These are phyloP conservation scores for Drosophila azteca DNA, from an alignment of 1,140 invertebrate genomes.

Conservation along the genomic window DNA sequence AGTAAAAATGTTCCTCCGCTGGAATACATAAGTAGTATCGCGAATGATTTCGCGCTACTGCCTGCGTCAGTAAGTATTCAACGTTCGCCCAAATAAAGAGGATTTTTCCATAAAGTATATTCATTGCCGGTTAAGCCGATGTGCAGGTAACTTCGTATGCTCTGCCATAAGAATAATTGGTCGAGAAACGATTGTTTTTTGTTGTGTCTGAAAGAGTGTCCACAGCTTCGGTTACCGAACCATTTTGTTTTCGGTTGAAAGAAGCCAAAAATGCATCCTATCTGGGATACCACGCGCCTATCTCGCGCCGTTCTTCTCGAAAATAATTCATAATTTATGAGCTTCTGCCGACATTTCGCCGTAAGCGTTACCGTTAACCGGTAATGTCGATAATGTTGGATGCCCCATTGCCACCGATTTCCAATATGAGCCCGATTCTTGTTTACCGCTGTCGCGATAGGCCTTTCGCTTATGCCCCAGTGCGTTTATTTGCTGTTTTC, in stretches of 20 bases:
- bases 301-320: slow-evolving; percentile 1
- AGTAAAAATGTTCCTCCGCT: slow-evolving; percentile 21
- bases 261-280: background rate
- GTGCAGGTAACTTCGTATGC: too few species aligned
- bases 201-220: too few species aligned
- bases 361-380: slow-evolving; percentile 16
- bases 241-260: slow-evolving; percentile 5
- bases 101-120: too few species aligned
- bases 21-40: slow-evolving; percentile 50
- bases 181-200: slow-evolving; percentile 19
- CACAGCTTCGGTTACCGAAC: too few species aligned
- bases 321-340: slow-evolving; percentile 48
- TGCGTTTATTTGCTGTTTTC: too few species aligned
- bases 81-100: too few species aligned
- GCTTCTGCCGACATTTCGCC: slow-evolving; percentile 5
- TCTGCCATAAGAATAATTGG: too few species aligned
- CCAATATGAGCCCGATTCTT: slow-evolving; percentile 3
- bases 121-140: too few species aligned
- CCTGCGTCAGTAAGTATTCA: slow-evolving; percentile 58
- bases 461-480: background rate
- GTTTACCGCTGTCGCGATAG: background rate
- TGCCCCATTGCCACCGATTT: slow-evolving; percentile 18
- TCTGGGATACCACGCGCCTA: slow-evolving; percentile 9
- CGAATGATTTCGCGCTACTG: slow-evolving; percentile 39
- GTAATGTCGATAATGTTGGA: slow-evolving; percentile 49